Percentiles rank a stretch among this genome's conserved stretches.
phyloP scores from a whole-genome alignment of 2,888 invertebrate genomes.

The Tinea trinotella region DNA sequence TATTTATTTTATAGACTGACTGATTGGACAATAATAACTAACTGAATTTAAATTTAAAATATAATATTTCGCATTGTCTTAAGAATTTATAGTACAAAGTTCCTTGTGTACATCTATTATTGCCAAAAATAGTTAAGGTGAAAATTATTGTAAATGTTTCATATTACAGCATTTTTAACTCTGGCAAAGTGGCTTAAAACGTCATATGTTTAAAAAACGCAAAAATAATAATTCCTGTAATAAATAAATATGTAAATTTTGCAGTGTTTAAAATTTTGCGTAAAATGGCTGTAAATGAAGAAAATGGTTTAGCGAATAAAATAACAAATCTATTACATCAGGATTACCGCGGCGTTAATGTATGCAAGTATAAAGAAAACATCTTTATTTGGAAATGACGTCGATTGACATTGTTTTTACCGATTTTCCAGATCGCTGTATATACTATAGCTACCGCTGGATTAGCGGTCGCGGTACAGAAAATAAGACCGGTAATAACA shows the following conservation, averaged over 20 bases:
- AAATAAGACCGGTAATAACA: slow-evolving; percentile 71
- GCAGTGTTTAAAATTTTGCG: background rate
- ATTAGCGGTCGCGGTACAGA: slow-evolving; percentile 68
- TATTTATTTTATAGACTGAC: too few species aligned
- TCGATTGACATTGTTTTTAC: slow-evolving; percentile 26
- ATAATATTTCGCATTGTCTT: too few species aligned
- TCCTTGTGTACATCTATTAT: too few species aligned
- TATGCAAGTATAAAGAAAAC: slow-evolving; percentile 32
- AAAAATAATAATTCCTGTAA: background rate
- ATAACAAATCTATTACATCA: slow-evolving; percentile 48
- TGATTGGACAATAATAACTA: too few species aligned
- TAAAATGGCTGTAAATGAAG: slow-evolving; percentile 2
- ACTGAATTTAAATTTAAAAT: too few species aligned
- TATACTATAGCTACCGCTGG: slow-evolving; percentile 73
- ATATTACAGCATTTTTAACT: too few species aligned
- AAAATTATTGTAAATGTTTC: too few species aligned
- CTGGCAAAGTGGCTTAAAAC: too few species aligned
- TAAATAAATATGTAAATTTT: background rate
- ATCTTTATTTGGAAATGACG: slow-evolving; percentile 20
- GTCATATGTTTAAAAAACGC: too few species aligned
- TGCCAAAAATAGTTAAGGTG: too few species aligned
- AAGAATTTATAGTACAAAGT: too few species aligned
- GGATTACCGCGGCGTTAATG: slow-evolving; percentile 63
- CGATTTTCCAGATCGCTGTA: slow-evolving; percentile 66
- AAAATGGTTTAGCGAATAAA: slow-evolving; percentile 37